phyloP scores from a whole-genome alignment of 1,140 invertebrate genomes.

The Drosophila sp. region DNA sequence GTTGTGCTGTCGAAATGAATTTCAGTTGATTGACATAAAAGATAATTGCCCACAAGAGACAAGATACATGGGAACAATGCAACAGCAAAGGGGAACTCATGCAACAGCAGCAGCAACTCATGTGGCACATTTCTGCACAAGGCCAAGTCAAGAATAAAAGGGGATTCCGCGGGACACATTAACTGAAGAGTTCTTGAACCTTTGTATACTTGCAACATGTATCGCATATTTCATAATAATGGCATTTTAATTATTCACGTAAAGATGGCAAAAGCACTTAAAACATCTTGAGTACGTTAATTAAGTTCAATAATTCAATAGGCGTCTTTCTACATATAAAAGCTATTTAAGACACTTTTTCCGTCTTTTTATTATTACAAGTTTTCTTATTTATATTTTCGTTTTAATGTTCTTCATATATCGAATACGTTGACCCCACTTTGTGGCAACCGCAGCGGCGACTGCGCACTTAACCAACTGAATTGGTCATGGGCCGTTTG shows the following conservation, averaged over 20 bases:
- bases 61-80: slow-evolving; percentile 7
- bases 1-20: slow-evolving; percentile 40
- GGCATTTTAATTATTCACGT: slow-evolving; percentile 74
- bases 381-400: slow-evolving; percentile 14
- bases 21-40: slow-evolving; percentile 62
- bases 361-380: slow-evolving; percentile 16
- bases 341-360: slow-evolving; percentile 36
- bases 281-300: slow-evolving; percentile 53
- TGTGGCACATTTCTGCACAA: slow-evolving; percentile 30
- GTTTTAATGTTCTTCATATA: slow-evolving; percentile 7
- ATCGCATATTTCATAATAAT: slow-evolving; percentile 58
- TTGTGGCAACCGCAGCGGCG: neutral
- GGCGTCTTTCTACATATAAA: slow-evolving; percentile 37
- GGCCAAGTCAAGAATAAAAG: slow-evolving; percentile 6
- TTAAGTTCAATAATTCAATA: slow-evolving; percentile 71
- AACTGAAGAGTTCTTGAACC: slow-evolving; percentile 17
- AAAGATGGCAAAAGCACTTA: slow-evolving; percentile 44
- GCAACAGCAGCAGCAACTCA: neutral
- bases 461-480: slow-evolving; percentile 56
- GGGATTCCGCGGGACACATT: neutral
- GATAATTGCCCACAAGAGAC: slow-evolving; percentile 33
- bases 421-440: slow-evolving; percentile 64
- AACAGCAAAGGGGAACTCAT: slow-evolving; percentile 2
- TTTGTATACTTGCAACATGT: slow-evolving; percentile 31
- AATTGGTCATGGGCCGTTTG: slow-evolving; percentile 74